Evolutionary conservation across 2,113 vertebrate species (phyloP), one percentile per base, ranked within the genome.

Genomic region (Turnix velox): DNA sequence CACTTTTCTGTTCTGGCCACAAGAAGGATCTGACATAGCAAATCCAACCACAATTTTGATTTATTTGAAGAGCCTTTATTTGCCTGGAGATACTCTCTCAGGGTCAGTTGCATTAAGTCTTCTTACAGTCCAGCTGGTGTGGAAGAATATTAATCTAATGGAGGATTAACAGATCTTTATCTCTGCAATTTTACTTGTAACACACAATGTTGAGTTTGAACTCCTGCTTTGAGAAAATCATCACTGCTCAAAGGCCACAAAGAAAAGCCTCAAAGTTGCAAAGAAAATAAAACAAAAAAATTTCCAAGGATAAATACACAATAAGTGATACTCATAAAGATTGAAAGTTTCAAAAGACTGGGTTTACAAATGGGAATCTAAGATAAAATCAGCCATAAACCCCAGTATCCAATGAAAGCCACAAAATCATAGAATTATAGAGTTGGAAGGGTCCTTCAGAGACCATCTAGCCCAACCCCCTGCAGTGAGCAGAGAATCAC

Each of bases 191-290:
- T 52, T 0, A 2, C 40, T 31, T 30, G 17, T 4, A 39, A 28
- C 8, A 46, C 10, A 5, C 30, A 7, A 3, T 1, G 31, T 1
- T 27, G 62, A 35, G 10, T 39, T 30, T n/a, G 61, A 66, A 5
- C 24, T 4, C 4, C 4, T 13, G n/a, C 65, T 68, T 14, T n/a
- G 55, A 31, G 35, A 33, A 5, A 18, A 51, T 7, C 5, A 30
- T 12, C 49, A 37, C 2, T 7, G 3, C 52, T 31, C n/a, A 42
- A 59, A 6, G 33, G 40, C 5, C 16, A 9, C 25, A 25, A 7
- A 0, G 30, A 17, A 49, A 10, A 33, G 45, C 18, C 43, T 30
- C 42, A 1, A 33, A 28, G 18, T n/a, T n/a, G 57, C 0, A 2
- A 35, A 61, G 31, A 37, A 65, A 84, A 80, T 22, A 83, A 73